Base-by-base conservation (phyloP, 2,888 invertebrate species). In the Sinotaia quadrata region DNA sequence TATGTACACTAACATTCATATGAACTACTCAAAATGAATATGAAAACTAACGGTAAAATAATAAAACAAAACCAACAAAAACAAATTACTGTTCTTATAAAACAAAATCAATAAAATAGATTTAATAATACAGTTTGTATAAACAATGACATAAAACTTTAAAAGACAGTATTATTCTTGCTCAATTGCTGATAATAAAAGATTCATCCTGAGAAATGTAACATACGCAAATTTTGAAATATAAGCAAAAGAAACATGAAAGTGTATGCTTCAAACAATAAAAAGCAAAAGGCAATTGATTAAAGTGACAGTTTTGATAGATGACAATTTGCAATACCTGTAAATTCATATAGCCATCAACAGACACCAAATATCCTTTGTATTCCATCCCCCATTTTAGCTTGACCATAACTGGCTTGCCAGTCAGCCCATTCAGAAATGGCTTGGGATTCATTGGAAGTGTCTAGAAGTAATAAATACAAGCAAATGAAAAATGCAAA, bases 311-410 rank as follows among this genome's bases (percentile, higher is more conserved):
- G 18, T 18, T 41, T 41, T 41, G n/a, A n/a, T n/a, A n/a, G n/a
- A n/a, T n/a, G 8, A n/a, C n/a, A n/a, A n/a, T n/a, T n/a, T n/a
- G n/a, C 41, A 36, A 33, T 82, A 90, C 90, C 89, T 91, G 97
- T 78, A 99, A 90, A 88, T 99, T 99, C 99, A 99, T 99, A 87
- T 99, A 99, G 8, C 96, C 96, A 89, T 99, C 99, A 1, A 97
- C 96, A 4, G 98, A 98, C 0, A 99, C 98, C 41, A 99, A 90
- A 81, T 96, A 94, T 18, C 99, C 99, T 91, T 97, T 97, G 89
- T 99, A 99, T 89, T 99, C 98, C 89, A 98, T 98, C 36, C 99
- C 98, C 99, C 99, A 99, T 88, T 99, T 99, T 73, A 99, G 91
- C 89, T 98, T 98, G 2, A 98, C 97, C 88, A 98, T 92, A 49